These are phyloP conservation scores for Elanus axillaris DNA, from an alignment of 2,113 vertebrate genomes.

Conservation along the genomic window DNA sequence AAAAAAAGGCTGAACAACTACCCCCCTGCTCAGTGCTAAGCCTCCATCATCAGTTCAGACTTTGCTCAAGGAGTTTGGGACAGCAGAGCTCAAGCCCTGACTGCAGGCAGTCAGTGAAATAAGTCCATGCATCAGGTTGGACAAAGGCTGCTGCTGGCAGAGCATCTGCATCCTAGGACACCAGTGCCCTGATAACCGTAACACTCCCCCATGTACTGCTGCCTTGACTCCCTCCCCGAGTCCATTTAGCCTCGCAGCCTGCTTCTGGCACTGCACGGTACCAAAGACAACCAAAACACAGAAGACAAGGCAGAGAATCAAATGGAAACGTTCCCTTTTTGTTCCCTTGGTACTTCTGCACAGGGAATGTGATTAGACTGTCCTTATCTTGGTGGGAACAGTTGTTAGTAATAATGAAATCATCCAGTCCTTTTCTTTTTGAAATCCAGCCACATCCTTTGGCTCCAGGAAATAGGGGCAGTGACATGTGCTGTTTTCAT, in stretches of 20 bases:
- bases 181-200: not conserved
- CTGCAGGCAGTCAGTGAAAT: accelerated
- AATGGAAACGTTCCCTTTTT: not conserved
- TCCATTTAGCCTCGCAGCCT: not conserved
- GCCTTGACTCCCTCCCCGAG: not conserved
- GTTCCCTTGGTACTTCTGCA: constrained; percentile 19
- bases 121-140: not conserved
- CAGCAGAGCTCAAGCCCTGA: not conserved
- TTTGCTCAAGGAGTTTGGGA: not conserved
- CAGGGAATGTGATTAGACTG: constrained; percentile 20
- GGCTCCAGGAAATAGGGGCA: constrained; percentile 42
- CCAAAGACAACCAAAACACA: not conserved
- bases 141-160: not conserved
- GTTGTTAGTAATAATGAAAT: constrained; percentile 59
- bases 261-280: not conserved
- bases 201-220: accelerated
- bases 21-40: not conserved
- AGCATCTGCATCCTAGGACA: not conserved
- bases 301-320: not conserved
- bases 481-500: constrained; percentile 45
- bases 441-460: constrained; percentile 61
- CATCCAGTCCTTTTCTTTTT: constrained; percentile 51
- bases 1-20: not conserved
- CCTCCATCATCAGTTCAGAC: not conserved
- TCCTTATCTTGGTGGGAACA: constrained; percentile 60